Base-by-base conservation (phyloP, 2,113 vertebrate genomes). In the Setophaga coronata region DNA sequence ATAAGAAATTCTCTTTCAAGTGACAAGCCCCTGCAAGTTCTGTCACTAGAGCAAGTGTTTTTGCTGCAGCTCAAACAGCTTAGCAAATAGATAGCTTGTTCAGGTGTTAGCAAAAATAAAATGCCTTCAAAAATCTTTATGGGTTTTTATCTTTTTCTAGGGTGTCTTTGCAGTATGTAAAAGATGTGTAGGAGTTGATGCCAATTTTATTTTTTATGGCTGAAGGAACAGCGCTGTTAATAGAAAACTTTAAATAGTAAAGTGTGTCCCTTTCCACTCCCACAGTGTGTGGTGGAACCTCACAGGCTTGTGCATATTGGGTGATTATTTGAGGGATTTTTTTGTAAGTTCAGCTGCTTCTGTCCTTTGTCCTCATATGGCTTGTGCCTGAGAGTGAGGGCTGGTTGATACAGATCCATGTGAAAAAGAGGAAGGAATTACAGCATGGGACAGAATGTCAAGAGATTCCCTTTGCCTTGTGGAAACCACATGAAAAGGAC, bases 1-100 rank as follows among this genome's bases (percentile, higher is more conserved):
- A 18, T 77, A 33, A 88, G 29, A 87, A 92, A 92, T 86, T 82
- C 60, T 73, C n/a, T 90, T 93, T 93, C 26, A 95, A 78, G 60
- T 90, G 86, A 89, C 72, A 83, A 65, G 42, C 7, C 24, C 23
- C 34, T 86, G 26, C 54, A 74, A 70, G 10, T 60, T 58, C 80
- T 92, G 64, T 89, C 51, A 40, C 34, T 74, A 50, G 24, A 85
- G 10, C 60, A 86, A 87, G 26, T 62, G 43, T 21, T 83, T 73
- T 77, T 89, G 67, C 51, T 73, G 45, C n/a, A 50, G 36, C 38
- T 62, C 21, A 58, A 61, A 78, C 56, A 88, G 26, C 40, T 33
- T 13, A 80, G 47, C 51, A 81, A 86, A 84, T 9, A 74, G 40
- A 14, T 16, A 16, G 8, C 40, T 93, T 92, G 47, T 87, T 90